Evolutionary conservation across 37 sponge, comb jelly and placozoan species (phyloP).

Genomic region (Aplysina aerophoba): DNA sequence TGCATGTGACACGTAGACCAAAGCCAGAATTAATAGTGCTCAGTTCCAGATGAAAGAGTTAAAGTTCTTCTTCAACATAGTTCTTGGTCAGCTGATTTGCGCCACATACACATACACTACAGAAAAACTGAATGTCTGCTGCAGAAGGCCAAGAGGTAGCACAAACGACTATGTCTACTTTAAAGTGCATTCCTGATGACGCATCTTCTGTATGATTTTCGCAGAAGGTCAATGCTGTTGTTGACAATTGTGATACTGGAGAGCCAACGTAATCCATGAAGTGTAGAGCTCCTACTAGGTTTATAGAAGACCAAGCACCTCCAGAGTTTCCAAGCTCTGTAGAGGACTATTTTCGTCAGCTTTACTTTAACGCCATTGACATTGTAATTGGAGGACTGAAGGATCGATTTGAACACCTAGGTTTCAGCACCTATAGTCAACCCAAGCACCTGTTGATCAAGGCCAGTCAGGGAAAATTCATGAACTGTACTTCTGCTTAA

Average conservation of each 20-base stretch:
- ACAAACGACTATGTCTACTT: not conserved
- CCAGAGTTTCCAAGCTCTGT: conserved; percentile 15
- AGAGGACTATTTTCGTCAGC: conserved; percentile 5
- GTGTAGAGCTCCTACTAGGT: conserved; percentile 13
- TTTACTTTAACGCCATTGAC: conserved; percentile 38
- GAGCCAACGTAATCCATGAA: conserved; percentile 22
- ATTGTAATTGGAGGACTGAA: conserved; percentile 1
- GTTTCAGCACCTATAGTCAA: too few species aligned
- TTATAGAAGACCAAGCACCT: conserved; percentile 1
- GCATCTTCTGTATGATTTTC: not conserved
- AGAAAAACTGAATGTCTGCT: conserved; percentile 25
- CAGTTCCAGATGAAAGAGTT: conserved; percentile 23
- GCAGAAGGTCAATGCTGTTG: not conserved
- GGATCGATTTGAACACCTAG: conserved; percentile 15
- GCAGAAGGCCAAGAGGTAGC: conserved; percentile 42
- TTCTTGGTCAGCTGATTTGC: conserved; percentile 21
- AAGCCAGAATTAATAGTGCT: conserved; percentile 25
- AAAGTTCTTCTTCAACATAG: conserved; percentile 27
- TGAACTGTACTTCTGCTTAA: too few species aligned
- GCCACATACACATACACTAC: conserved; percentile 32
- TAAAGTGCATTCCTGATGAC: conserved; percentile 5
- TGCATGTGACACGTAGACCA: conserved; percentile 19
- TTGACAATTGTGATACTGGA: conserved; percentile 3
- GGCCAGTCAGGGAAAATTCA: too few species aligned
- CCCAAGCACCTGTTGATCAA: too few species aligned